Evolutionary conservation across 2,888 invertebrate species (phyloP), one percentile per base, ranked within the genome.

Genomic region (Nipponacmea schrenckii): DNA sequence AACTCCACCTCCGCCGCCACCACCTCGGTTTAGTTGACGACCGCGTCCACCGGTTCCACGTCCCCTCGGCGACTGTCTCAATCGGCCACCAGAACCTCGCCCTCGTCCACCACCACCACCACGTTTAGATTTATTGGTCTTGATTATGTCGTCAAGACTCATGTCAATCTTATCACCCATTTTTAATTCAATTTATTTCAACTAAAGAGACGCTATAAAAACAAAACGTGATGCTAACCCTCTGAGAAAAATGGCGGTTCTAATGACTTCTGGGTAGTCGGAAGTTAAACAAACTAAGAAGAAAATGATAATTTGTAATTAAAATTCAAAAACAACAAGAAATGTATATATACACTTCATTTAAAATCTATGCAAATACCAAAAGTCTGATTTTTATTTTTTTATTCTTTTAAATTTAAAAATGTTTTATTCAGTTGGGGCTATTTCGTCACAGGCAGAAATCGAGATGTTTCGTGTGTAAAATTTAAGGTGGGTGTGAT

Each of bases 91-190:
- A 85, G 82, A 78, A 15, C 81, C 77, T 45, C 84, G 80, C 68
- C 86, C 77, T 20, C 91, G 90, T 48, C 92, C 91, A 70, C 92
- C 90, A 66, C 92, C 92, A 69, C 91, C 89, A 66, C 92, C 91
- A 79, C 92, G 91, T 78, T 93, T 91, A 77, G 91, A 91, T 90
- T 93, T 95, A 83, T 92, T 90, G 64, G 85, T 83, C 91, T 95
- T 97, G 85, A 98, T 98, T 75, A 98, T 96, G 83, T 98, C 98
- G 89, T 98, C 98, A 82, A 98, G 92, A 87, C 97, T 96, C 95
- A 97, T 95, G 90, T 98, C 97, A 90, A 98, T 95, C 91, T 95
- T 96, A 87, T 96, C 95, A 85, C 94, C 94, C 96, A 96, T 96
- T 90, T 91, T 93, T 14, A 26, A 50, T 56, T 67, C 14, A 31